Evolutionary conservation across 2,888 invertebrate species (phyloP), one percentile per base, ranked within the genome.

Genomic region (Netelia virgata): DNA sequence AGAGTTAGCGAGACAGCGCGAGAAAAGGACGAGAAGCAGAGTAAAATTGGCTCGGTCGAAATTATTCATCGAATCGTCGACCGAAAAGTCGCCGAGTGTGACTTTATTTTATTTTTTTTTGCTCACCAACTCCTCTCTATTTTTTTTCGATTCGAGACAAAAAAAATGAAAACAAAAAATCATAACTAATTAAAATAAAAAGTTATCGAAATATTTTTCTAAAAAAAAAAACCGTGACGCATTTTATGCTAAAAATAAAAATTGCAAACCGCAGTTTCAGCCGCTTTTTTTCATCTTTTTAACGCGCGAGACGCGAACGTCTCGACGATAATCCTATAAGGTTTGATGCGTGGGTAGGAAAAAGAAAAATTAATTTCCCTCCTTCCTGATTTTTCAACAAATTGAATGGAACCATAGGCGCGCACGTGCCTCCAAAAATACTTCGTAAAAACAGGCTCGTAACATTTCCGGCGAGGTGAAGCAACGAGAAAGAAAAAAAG

Each of bases 31-130:
- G 28, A 69, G 14, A 0, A 43, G 1, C 3, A 3, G 10, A 53
- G 28, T 28, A 8, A 8, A 28, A 16, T 43, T 59, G 53, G 16
- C 41, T 59, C 28, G 6, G 47, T 1, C 23, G 28, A 18, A 76
- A 76, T 76, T 76, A 76, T 76, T 76, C 68, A 76, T 76, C 23
- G 59, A 55, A 55, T 70, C 55, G 23, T 55, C 41, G 68, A 57
- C 5, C n/a, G 5, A 5, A 28, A 28, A 28, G 0, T 28, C 28
- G 23, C 23, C 28, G 28, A 28, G 28, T 3, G 55, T n/a, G 20
- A 14, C 2, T 16, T 69, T n/a, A n/a, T 53, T 43, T 2, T 28
- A 1, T 69, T 69, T 69, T 9, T 28, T 53, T 28, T n/a, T 23
- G 3, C 9, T 53, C 11, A 8, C 47, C 11, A 47, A 47, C 2